These are phyloP conservation scores for Eublepharis macularius DNA, from an alignment of 2,113 vertebrate species.

Conservation along the genomic window DNA sequence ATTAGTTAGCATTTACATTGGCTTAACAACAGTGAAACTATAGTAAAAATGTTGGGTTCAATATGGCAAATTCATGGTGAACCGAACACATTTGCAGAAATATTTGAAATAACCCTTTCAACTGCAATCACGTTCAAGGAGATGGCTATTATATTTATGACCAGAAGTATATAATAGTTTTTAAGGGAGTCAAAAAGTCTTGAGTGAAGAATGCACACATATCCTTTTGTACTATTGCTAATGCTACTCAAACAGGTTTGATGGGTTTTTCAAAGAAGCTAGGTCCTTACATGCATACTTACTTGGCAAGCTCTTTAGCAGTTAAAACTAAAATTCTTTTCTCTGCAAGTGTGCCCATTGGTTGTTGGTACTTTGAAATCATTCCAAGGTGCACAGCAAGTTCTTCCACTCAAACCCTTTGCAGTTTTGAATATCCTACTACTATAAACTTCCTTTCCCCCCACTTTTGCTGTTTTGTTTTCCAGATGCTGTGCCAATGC, in stretches of 20 bases:
- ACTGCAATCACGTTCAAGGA: constrained; percentile 13
- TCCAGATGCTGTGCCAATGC: not conserved
- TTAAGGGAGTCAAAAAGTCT: not conserved
- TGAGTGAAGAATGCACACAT: not conserved
- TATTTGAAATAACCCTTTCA: constrained; percentile 29
- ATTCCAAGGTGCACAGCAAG: not conserved
- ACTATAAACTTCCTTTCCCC: not conserved
- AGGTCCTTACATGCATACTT: not conserved
- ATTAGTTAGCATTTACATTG: constrained; percentile 8
- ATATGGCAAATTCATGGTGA: constrained; percentile 14
- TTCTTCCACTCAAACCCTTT: not conserved
- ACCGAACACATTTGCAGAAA: constrained; percentile 9
- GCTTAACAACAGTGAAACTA: not conserved
- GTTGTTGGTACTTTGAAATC: not conserved
- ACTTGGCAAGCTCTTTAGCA: not conserved
- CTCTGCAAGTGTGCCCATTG: not conserved
- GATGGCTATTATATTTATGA: not conserved
- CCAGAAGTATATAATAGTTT: not conserved
- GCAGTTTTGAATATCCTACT: not conserved
- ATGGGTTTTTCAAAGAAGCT: not conserved
- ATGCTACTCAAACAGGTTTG: not conserved
- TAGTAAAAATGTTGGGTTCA: constrained; percentile 8
- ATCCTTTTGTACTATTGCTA: not conserved
- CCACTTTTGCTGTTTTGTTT: not conserved
- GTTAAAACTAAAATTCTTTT: not conserved